These are phyloP conservation scores for Cirrhinus mrigala DNA, from an alignment of 2,797 vertebrate species.

Conservation along the genomic window DNA sequence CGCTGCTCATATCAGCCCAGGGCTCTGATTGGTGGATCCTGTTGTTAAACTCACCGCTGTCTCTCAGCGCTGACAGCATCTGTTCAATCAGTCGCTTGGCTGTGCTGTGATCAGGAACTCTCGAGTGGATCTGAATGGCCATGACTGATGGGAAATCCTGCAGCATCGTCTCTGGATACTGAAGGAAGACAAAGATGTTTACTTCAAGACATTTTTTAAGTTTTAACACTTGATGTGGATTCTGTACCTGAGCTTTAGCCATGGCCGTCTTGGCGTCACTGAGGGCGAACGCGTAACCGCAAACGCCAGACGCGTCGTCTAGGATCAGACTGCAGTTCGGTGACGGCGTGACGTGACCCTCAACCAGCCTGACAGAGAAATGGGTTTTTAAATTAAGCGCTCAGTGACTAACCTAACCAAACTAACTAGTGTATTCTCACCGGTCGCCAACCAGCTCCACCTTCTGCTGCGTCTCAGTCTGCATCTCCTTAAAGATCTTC, in stretches of 20 bases:
- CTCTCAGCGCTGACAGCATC: constrained; percentile 88
- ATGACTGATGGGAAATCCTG: constrained; percentile 92
- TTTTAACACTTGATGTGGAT: too few relatives aligned
- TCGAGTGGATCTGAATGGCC: constrained; percentile 89
- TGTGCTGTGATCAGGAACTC: constrained; percentile 89
- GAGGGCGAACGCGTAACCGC: constrained; percentile 91
- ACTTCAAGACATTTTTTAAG: too few relatives aligned
- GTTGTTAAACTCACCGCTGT: constrained; percentile 83
- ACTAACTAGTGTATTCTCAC: constrained; percentile 72
- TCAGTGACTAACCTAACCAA: background rate
- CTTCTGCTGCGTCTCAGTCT: constrained; percentile 81
- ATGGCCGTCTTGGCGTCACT: constrained; percentile 87
- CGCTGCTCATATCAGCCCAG: background rate
- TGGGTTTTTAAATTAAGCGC: too few relatives aligned
- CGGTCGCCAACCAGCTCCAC: constrained; percentile 88
- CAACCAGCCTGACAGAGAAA: constrained; percentile 81
- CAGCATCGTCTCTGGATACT: constrained; percentile 79
- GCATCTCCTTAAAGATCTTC: constrained; percentile 91
- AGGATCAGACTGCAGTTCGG: constrained; percentile 88
- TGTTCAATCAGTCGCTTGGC: constrained; percentile 92
- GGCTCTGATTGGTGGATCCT: background rate
- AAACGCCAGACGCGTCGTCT: constrained; percentile 91
- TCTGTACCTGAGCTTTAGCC: constrained; percentile 83
- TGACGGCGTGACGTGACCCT: constrained; percentile 85
- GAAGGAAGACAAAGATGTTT: background rate